Base-by-base conservation (phyloP, 2,888 invertebrate genomes). In the Eretmocerus hayati region DNA sequence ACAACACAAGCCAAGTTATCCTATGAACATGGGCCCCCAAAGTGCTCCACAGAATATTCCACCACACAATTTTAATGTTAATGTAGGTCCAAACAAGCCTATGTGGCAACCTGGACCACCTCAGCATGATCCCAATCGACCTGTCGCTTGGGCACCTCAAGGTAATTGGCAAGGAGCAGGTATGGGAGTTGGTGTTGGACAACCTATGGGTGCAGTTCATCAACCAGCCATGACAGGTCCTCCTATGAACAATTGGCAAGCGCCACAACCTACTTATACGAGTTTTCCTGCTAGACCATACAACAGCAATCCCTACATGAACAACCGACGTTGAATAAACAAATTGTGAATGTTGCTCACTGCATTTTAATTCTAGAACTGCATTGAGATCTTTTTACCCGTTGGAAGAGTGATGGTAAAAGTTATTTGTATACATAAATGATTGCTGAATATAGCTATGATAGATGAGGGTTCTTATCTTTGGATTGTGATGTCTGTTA, bases 141-240 rank as follows among this genome's bases (percentile, higher is more conserved):
- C 58, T n/a, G 30, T 50, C 5, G 55, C 57, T 39, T 62, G 62
- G 63, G 9, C 47, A 11, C 38, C 45, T 18, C 46, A 58, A 3
- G 53, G 45, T 13, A 57, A 55, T 45, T 67, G 66, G 64, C 62
- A 62, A 50, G 31, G 44, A 6, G 20, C 15, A 20, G 21, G 31
- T 11, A 20, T 22, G 19, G 39, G 40, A 26, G 38, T 40, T 5
- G 22, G 26, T n/a, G 20, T 30, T 5, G 31, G 30, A 15, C 32
- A 22, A 18, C n/a, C 35, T 5, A 35, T 35, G 13, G 26, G 23
- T 4, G 32, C 37, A 21, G 42, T 32, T 16, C 20, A 32, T 22
- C 31, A 18, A 19, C n/a, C n/a, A n/a, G n/a, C n/a, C n/a, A 35
- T 42, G 13, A 26, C 45, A 23, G 50, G 50, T 23, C 45, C 35